phyloP scores from a whole-genome alignment of 1,140 invertebrate genomes.

The Pomphorhynchus laevis region DNA sequence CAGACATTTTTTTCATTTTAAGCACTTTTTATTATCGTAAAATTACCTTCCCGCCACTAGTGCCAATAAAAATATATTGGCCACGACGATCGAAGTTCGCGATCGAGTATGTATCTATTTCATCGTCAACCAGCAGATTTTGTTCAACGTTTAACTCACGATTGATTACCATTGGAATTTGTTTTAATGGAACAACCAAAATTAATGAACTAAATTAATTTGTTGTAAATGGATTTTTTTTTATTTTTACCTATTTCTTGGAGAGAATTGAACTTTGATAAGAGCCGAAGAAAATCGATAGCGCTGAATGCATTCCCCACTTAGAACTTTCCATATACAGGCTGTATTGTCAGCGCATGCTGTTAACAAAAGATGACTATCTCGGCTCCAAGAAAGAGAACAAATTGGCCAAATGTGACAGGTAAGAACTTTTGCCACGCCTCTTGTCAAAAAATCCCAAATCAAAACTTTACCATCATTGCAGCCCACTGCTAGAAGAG shows the following conservation, averaged over 20 bases:
- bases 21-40: not conserved
- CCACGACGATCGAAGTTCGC: slow-evolving; percentile 76
- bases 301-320: slow-evolving; percentile 59
- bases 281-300: slow-evolving; percentile 58
- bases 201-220: not conserved
- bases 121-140: slow-evolving; percentile 10
- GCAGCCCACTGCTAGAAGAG: slow-evolving; percentile 69
- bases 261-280: slow-evolving; percentile 63
- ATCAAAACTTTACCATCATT: slow-evolving; percentile 89
- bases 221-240: slow-evolving; percentile 1
- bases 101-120: slow-evolving; percentile 34
- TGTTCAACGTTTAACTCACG: slow-evolving; percentile 1
- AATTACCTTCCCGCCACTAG: slow-evolving; percentile 51
- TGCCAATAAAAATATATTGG: slow-evolving; percentile 65
- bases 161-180: slow-evolving; percentile 4
- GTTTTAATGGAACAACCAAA: slow-evolving; percentile 2
- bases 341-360: slow-evolving; percentile 88
- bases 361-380: slow-evolving; percentile 45
- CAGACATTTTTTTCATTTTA: too few species aligned
- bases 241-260: slow-evolving; percentile 31
- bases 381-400: slow-evolving; percentile 77
- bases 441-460: slow-evolving; percentile 83
- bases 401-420: slow-evolving; percentile 94
- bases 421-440: slow-evolving; percentile 73
- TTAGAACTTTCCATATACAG: slow-evolving; percentile 67